Base-by-base conservation (phyloP, 2,888 invertebrate genomes). In the Dendrolimus pini region DNA sequence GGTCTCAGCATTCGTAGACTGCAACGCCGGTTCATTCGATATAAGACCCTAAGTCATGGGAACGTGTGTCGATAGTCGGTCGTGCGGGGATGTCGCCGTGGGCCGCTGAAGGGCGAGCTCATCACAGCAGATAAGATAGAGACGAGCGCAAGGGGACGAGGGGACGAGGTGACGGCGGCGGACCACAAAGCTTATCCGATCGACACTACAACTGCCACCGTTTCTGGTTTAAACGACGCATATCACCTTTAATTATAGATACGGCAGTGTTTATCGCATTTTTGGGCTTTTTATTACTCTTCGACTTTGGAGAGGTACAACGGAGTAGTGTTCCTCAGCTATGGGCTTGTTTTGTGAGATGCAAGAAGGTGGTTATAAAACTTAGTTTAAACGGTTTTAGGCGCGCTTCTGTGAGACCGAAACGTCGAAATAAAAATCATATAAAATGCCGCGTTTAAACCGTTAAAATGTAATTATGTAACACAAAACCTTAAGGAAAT, bases 101-200 rank as follows among this genome's bases (percentile, higher is more conserved):
- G 55, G 55, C 58, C 63, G 53, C 59, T 54, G 74, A 70, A 66
- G 67, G 75, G 75, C 70, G 69, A 65, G 63, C 67, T 73, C 77
- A 75, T 71, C 72, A 79, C 82, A 65, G 62, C 66, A 70, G 82
- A 80, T 83, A 80, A 83, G 83, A 82, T 79, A 77, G 47, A 47
- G 54, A 55, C 55, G 54, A n/a, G 62, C 55, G 54, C 47, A 53
- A 60, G 60, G 62, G 60, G 56, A 2, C 47, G 9, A 65, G 62
- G 58, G 30, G 58, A 56, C 58, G 58, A 69, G 67, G 69, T 70
- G 72, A 64, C 57, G 55, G 63, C 62, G 56, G 58, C 57, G 54
- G 61, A 52, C 54, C 56, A 52, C 57, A 52, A 42, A 41, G 30
- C 58, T 54, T 64, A 62, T 61, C 70, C 56, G 30, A 59, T 58